Evolutionary conservation across 2,888 invertebrate species (phyloP), one percentile per base, ranked within the genome.

Genomic region (Eledone cirrhosa): DNA sequence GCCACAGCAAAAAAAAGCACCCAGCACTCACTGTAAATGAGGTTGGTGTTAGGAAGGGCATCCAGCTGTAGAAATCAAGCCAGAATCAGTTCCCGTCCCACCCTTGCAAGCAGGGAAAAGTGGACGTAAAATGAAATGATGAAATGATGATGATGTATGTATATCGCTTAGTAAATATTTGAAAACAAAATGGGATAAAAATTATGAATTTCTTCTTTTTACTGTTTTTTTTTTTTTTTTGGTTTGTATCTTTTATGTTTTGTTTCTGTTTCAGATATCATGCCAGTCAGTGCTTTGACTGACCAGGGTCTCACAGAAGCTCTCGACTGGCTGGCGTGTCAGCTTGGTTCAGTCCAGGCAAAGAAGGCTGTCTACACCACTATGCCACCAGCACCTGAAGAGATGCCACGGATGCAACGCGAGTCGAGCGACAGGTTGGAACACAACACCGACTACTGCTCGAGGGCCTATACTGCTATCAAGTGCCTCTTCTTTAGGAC

Each of bases 401-500:
- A 78, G 19, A 78, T 72, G 31, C 72, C 72, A 11, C 72, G 33
- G 41, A 31, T 41, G 22, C 33, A 41, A 8, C 79, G 79, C 2
- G 80, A 81, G 47, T 74, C 77, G 1, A 78, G 80, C 11, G 82
- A 85, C 33, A 80, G 83, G 69, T 79, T 82, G 16, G 72, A 79
- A 11, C 80, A 81, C 14, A 80, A 83, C 14, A 83, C 81, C 80
- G 87, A 86, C 74, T 87, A 86, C 77, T 88, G 88, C 77, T 85
- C 84, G 2, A 78, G 87, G 27, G 86, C 87, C 0, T 88, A 87
- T 80, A 86, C 85, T 81, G 86, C 88, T 67, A 84, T 88, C 19
- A 86, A 86, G 80, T 88, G 88, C 81, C 83, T 87, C 69, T 87
- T 87, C 78, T 84, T 87, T 48, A 81, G 86, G 65, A 85, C 87